Evolutionary conservation across 2,888 invertebrate species (phyloP).

Genomic region (Thecophora atra): DNA sequence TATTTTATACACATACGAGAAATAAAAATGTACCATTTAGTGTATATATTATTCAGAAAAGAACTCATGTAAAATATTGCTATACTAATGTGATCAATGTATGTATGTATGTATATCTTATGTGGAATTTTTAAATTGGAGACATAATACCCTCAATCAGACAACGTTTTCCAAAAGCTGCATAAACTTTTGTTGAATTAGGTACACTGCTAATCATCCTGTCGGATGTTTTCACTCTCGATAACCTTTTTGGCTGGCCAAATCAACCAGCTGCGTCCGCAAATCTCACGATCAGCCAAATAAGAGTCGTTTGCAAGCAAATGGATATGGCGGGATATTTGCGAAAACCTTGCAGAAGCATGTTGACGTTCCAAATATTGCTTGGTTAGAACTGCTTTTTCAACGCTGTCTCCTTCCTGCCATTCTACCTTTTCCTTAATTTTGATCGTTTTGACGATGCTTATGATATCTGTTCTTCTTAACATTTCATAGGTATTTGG

Average conservation of each 20-base stretch:
- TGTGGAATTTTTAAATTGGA: conserved; percentile 67
- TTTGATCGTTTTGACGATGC: conserved; percentile 48
- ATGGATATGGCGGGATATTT: background rate
- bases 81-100: too few species aligned
- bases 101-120: too few species aligned
- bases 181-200: conserved; percentile 44
- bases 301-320: background rate
- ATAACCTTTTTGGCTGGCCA: background rate
- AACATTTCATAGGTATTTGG: conserved; percentile 23
- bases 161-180: conserved; percentile 44
- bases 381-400: conserved; percentile 44
- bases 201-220: conserved; percentile 39
- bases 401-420: conserved; percentile 7
- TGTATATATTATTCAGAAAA: too few species aligned
- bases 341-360: conserved; percentile 15
- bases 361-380: conserved; percentile 49
- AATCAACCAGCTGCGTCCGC: conserved; percentile 31
- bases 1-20: too few species aligned
- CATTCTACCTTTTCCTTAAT: conserved; percentile 19
- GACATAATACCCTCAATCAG: conserved; percentile 42
- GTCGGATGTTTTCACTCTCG: background rate
- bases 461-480: conserved; percentile 51
- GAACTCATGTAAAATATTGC: too few species aligned
- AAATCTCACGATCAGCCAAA: conserved; percentile 25
- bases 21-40: too few species aligned